Evolutionary conservation across 2,888 invertebrate species (phyloP), one percentile per base, ranked within the genome.

Genomic region (Autographa pulchrina): DNA sequence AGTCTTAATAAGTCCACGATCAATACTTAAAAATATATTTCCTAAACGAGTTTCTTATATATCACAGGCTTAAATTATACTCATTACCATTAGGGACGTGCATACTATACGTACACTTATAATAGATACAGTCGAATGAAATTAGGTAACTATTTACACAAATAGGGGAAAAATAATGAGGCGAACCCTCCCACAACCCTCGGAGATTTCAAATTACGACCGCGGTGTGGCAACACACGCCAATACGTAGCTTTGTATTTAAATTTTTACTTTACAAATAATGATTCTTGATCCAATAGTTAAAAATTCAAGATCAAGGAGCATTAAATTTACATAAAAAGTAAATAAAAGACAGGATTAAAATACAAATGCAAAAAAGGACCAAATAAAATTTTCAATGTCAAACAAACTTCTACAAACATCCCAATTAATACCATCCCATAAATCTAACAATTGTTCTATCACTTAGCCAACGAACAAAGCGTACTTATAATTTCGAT

Each of bases 61-160:
- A 96, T 96, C 96, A 96, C 96, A 96, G 95, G 95, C 95, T 95
- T 95, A 95, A 94, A 94, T 91, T 92, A 95, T 94, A 94, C 88
- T 90, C 88, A 90, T 93, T 94, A 94, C 86, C 83, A 89, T 92
- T 90, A 94, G 92, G 95, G 96, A 96, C 95, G 95, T 95, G 95
- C 94, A 94, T 94, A 91, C 92, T 93, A 94, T 94, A 94, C 92
- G 91, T 94, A 94, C 92, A 92, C 92, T 92, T 93, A 93, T 90
- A 90, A 90, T 92, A 92, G 88, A 89, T 92, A 93, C 88, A 92
- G 89, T 92, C 84, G 86, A 93, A 93, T 88, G 84, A 92, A 95
- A 95, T 94, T 93, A 93, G 92, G 92, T 94, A 95, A 96, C 95
- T 96, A 96, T 96, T 95, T 95, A 96, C 96, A 96, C 93, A 93